phyloP scores from a whole-genome alignment of 2,797 vertebrate genomes.

The Chiroxiphia lanceolata region DNA sequence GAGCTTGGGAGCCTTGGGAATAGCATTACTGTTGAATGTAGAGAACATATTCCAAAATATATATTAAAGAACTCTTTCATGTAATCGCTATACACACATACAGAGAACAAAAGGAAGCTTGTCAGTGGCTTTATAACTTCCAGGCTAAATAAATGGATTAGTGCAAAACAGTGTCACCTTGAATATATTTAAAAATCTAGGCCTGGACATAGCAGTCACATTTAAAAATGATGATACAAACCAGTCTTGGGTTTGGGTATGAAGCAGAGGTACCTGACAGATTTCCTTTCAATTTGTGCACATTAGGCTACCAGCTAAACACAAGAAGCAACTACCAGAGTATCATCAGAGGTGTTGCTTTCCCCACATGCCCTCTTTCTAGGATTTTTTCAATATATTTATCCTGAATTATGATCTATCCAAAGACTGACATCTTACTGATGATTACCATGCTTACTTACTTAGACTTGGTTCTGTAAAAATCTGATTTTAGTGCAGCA shows the following conservation, averaged over 20 bases:
- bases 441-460: not conserved
- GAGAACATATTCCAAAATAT: not conserved
- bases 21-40: not conserved
- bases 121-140: not conserved
- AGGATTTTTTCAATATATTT: not conserved
- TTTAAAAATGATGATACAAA: not conserved
- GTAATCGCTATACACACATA: not conserved
- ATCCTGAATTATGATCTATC: not conserved
- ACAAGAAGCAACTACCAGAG: not conserved
- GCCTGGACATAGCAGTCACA: not conserved
- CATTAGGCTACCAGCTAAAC: not conserved
- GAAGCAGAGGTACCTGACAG: not conserved
- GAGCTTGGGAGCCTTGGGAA: not conserved
- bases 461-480: not conserved
- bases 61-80: not conserved
- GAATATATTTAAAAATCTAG: not conserved
- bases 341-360: not conserved
- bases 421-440: not conserved
- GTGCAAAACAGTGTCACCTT: not conserved
- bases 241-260: not conserved
- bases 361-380: not conserved
- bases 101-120: accelerated
- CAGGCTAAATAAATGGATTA: not conserved
- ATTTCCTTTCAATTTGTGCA: not conserved
- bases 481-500: not conserved